Base-by-base conservation (phyloP, 2,797 vertebrate species). In the Enteromius viviparus region DNA sequence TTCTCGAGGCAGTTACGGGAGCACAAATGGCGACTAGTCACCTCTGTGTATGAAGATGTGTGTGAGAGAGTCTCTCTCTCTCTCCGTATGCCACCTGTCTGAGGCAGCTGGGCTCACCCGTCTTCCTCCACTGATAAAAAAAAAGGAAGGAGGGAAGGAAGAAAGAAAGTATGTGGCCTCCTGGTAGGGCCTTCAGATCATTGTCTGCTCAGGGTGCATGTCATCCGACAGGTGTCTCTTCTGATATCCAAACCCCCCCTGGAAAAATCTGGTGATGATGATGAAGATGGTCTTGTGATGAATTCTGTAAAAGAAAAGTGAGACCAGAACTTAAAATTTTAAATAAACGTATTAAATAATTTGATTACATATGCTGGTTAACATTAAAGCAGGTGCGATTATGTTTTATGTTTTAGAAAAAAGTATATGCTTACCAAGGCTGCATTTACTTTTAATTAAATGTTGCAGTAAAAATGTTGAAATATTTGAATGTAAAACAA, bases 141-240 rank as follows among this genome's bases (percentile, higher is more conserved):
- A 88, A 90, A 90, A 89, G 87, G 83, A 90, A 91, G 89, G 91
- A 92, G 91, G 90, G 88, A 92, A 90, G 84, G 89, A 91, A 89
- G 90, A 92, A 91, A 90, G 88, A 92, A 91, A 84, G 85, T 88
- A 58, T 5, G 77, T 91, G 90, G 87, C 89, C 87, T 81, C 75
- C 85, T 47, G 85, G 64, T 83, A 53, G 72, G 85, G 83, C 89
- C 87, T 89, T 95, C 93, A 94, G 94, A 94, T 94, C 94, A 95
- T 94, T 92, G 91, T 94, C 91, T 85, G 81, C 71, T 87, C 83
- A 23, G 82, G 81, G 81, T 81, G 86, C 86, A 89, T 92, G 87
- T 92, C 92, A 86, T 92, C 89, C 84, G 81, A 87, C 75, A 87
- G 83, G 89, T 81, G 87, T 87, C 87, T 82, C 86, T 84, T 87